phyloP scores from a whole-genome alignment of 2,797 vertebrate species.

The Phataginus tricuspis region DNA sequence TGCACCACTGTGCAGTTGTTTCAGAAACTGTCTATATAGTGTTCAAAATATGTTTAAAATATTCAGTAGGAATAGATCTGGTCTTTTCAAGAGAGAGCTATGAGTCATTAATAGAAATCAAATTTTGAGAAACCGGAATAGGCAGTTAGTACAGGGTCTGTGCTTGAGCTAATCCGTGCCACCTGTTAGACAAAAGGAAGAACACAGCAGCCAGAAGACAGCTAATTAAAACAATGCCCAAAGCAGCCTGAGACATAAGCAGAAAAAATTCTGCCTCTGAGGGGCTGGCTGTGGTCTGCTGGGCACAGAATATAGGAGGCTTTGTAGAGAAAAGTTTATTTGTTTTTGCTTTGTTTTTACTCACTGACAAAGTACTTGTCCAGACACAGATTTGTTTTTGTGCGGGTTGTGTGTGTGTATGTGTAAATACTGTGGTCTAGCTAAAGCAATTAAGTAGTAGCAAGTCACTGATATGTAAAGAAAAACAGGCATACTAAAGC shows the following conservation, averaged over 20 bases:
- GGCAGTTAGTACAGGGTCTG: not conserved
- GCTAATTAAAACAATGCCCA: not conserved
- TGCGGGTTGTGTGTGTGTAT: not conserved
- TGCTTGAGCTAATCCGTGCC: not conserved
- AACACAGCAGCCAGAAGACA: not conserved
- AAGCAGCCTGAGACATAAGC: not conserved
- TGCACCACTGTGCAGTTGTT: not conserved
- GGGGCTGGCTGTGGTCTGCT: not conserved
- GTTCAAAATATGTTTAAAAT: not conserved
- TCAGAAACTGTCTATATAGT: not conserved
- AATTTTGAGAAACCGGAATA: not conserved
- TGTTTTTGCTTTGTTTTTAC: slow-evolving; percentile 10
- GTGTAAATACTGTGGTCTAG: not conserved
- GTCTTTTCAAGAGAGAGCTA: not conserved
- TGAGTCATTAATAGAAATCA: slow-evolving; percentile 3
- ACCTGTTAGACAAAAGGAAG: not conserved
- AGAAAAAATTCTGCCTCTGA: not conserved
- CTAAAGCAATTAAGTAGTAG: not conserved
- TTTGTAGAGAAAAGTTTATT: not conserved
- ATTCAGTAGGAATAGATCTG: not conserved
- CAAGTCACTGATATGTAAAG: not conserved
- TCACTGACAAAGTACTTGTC: not conserved
- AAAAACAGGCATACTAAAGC: not conserved
- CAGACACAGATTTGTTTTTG: not conserved
- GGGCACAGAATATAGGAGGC: not conserved